Evolutionary conservation across 2,888 invertebrate species (phyloP).

Genomic region (Brachylomia viminalis): DNA sequence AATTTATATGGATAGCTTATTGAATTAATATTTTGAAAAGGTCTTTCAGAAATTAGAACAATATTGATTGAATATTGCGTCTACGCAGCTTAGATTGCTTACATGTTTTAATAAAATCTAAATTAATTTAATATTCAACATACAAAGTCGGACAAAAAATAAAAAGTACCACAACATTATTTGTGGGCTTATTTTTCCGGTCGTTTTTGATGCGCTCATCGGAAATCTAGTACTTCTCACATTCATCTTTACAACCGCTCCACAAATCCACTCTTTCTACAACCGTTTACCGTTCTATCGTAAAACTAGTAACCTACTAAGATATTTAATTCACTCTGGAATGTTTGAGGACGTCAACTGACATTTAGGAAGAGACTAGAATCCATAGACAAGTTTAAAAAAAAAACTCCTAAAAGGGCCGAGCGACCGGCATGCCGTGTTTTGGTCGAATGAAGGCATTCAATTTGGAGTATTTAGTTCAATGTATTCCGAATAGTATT

Average conservation of each 20-base stretch:
- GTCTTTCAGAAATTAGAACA: conserved; percentile 2
- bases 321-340: conserved; percentile 41
- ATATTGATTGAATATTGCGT: conserved; percentile 11
- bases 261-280: neutral
- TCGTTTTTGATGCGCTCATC: too few species aligned
- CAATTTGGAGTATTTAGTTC: conserved; percentile 22
- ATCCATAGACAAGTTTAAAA: conserved; percentile 33
- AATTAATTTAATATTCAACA: neutral
- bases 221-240: too few species aligned
- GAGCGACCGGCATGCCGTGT: conserved; percentile 34
- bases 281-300: conserved; percentile 8
- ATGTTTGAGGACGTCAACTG: conserved; percentile 56
- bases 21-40: conserved; percentile 10
- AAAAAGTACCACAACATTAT: too few species aligned
- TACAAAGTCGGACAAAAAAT: neutral
- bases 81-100: neutral
- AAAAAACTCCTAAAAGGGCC: conserved; percentile 37
- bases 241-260: neutral
- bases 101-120: neutral
- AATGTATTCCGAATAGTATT: neutral
- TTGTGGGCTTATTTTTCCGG: too few species aligned
- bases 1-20: conserved; percentile 2
- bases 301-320: conserved; percentile 18
- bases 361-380: conserved; percentile 45
- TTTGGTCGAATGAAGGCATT: conserved; percentile 22